Base-by-base conservation (phyloP, 2,797 vertebrate species). In the Melanotaenia maccullochi region DNA sequence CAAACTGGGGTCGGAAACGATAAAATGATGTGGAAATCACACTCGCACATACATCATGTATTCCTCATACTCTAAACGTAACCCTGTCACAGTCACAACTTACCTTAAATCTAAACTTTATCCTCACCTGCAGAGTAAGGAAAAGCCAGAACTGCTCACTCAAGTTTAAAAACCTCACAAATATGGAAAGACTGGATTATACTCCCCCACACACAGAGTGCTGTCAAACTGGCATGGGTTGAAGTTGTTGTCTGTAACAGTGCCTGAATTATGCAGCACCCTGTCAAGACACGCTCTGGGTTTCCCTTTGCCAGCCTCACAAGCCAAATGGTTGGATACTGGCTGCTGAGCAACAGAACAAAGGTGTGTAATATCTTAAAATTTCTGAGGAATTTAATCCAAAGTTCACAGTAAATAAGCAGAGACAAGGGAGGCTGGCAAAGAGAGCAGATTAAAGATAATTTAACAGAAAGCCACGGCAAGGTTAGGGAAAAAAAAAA, bases 311-410 rank as follows among this genome's bases (percentile, higher is more conserved):
- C 73, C 78, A 76, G 69, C 72, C 60, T 70, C 22, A 47, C 73
- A 79, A 78, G 85, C 79, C 77, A 71, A 65, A 24, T 38, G 58
- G 76, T 44, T 28, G 73, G 67, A 25, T 35, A 36, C 49, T 2
- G 60, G 88, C 79, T 82, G 75, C 85, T 38, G 75, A 81, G 84
- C 66, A 59, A 82, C 68, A 5, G n/a, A n/a, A 74, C 68, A 76
- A 64, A 52, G 62, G 59, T 8, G 18, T 28, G 72, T 7, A 79
- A 73, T 58, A 22, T 75, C 80, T 71, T 44, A 24, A 24, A 63
- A 73, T 72, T 62, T 35, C 60, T 40, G 9, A 86, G 81, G 82
- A 90, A 90, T 89, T 87, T 88, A 84, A 84, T 85, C 70, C 11
- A 75, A 76, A 67, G 68, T 81, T 73, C 47, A 73, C 63, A 88